These are phyloP conservation scores for Wiebesia pumilae DNA, from an alignment of 1,140 invertebrate genomes.

Conservation along the genomic window DNA sequence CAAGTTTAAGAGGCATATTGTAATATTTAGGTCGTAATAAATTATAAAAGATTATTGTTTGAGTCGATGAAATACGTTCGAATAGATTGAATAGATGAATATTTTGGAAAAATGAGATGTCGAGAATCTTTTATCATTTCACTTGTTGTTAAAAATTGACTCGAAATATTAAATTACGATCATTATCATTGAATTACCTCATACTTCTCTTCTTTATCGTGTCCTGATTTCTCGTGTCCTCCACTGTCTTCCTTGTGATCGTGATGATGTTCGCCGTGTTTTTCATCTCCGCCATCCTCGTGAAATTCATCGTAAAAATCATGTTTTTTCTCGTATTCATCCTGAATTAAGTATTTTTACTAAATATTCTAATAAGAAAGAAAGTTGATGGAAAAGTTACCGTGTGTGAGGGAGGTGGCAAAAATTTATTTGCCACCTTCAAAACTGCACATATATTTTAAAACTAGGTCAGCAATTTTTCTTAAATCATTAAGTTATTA, in stretches of 20 bases:
- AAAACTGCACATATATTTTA: too few relatives aligned
- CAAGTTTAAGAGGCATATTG: not conserved
- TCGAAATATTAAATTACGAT: too few relatives aligned
- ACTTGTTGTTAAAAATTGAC: not conserved
- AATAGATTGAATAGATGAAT: too few relatives aligned
- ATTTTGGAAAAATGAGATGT: too few relatives aligned
- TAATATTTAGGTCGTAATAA: not conserved
- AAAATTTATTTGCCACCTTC: too few relatives aligned
- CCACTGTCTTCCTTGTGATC: constrained; percentile 76
- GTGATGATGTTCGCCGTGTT: constrained; percentile 78
- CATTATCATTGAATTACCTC: constrained; percentile 61
- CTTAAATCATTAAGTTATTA: too few relatives aligned
- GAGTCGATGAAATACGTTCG: too few relatives aligned
- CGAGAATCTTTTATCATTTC: not conserved
- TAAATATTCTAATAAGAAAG: not conserved
- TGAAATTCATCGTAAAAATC: constrained; percentile 84
- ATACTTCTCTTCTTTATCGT: constrained; percentile 73
- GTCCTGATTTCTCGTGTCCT: constrained; percentile 70
- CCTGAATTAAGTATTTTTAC: constrained; percentile 59
- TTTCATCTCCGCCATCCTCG: constrained; percentile 79
- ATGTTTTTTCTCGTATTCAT: constrained; percentile 83
- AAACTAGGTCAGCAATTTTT: too few relatives aligned
- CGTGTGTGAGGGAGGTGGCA: not conserved
- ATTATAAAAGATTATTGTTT: not conserved
- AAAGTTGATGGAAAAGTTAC: not conserved